phyloP scores from a whole-genome alignment of 2,888 invertebrate species.

The Drosophila diplacantha region DNA sequence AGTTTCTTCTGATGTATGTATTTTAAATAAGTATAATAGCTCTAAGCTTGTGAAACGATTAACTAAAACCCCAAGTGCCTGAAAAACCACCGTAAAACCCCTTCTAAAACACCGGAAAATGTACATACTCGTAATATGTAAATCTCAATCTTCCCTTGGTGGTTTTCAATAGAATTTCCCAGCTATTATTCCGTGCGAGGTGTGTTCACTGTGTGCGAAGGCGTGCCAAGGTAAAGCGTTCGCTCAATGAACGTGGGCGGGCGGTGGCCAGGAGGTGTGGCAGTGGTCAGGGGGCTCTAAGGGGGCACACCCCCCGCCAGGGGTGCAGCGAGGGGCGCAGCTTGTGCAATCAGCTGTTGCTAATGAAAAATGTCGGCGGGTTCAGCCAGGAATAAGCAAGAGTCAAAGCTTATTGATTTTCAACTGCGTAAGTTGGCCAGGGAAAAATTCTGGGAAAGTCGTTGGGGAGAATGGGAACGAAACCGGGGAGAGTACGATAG shows the following conservation, averaged over 20 bases:
- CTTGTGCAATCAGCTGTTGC: constrained; percentile 72
- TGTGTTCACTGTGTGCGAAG: constrained; percentile 35
- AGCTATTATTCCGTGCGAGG: constrained; percentile 15
- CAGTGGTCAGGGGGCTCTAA: constrained; percentile 10
- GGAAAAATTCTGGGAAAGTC: constrained; percentile 13
- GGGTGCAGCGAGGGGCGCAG: constrained; percentile 44
- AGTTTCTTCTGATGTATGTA: no score
- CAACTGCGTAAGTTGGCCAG: constrained; percentile 30
- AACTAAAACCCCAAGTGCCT: not conserved
- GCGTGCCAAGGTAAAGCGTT: constrained; percentile 61
- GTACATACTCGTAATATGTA: not conserved
- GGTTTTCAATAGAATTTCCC: constrained; percentile 16
- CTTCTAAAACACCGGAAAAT: constrained; percentile 5
- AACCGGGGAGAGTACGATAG: not conserved
- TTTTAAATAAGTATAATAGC: not conserved
- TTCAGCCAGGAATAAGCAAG: constrained; percentile 28
- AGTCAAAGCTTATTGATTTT: constrained; percentile 46
- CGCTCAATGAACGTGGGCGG: constrained; percentile 13
- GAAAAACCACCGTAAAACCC: not conserved
- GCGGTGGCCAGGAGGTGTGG: constrained; percentile 16
- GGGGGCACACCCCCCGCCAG: constrained; percentile 1
- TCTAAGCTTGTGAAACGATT: not conserved
- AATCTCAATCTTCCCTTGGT: not conserved
- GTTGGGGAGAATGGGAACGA: not conserved
- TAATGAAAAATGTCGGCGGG: constrained; percentile 62